These are phyloP conservation scores for Melanostoma scalare DNA, from an alignment of 2,888 invertebrate species.

Conservation along the genomic window DNA sequence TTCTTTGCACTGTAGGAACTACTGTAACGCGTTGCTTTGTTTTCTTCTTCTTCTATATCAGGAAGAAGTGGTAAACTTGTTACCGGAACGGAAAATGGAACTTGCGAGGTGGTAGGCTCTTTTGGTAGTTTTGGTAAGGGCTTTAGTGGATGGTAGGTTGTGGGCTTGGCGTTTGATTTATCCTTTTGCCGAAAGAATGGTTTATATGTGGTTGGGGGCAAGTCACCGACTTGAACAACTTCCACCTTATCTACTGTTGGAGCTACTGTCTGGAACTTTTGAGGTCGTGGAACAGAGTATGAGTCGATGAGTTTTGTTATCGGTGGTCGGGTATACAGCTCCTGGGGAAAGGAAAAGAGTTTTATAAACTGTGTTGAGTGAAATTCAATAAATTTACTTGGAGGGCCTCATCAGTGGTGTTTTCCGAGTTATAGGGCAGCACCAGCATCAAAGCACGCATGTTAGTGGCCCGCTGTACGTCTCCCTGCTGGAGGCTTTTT, in stretches of 20 bases:
- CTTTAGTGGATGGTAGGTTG: conserved; percentile 75
- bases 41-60: conserved; percentile 53
- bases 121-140: conserved; percentile 12
- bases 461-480: conserved; percentile 80
- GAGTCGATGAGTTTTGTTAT: conserved; percentile 80
- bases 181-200: conserved; percentile 79
- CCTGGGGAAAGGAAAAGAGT: conserved; percentile 73
- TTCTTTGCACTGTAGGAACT: conserved; percentile 82
- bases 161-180: conserved; percentile 62
- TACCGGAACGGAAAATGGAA: conserved; percentile 41
- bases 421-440: conserved; percentile 81
- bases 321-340: conserved; percentile 80
- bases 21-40: conserved; percentile 78
- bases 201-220: conserved; percentile 82
- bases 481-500: conserved; percentile 80
- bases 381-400: conserved; percentile 74
- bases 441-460: conserved; percentile 82
- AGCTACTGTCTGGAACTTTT: conserved; percentile 78
- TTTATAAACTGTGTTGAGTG: not conserved
- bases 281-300: conserved; percentile 78
- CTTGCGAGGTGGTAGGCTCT: conserved; percentile 77
- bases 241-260: conserved; percentile 77
- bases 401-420: conserved; percentile 79
- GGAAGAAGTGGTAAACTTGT: conserved; percentile 57
- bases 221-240: conserved; percentile 76